Base-by-base conservation (phyloP, 2,113 vertebrate genomes). In the Myrmecobius fasciatus region DNA sequence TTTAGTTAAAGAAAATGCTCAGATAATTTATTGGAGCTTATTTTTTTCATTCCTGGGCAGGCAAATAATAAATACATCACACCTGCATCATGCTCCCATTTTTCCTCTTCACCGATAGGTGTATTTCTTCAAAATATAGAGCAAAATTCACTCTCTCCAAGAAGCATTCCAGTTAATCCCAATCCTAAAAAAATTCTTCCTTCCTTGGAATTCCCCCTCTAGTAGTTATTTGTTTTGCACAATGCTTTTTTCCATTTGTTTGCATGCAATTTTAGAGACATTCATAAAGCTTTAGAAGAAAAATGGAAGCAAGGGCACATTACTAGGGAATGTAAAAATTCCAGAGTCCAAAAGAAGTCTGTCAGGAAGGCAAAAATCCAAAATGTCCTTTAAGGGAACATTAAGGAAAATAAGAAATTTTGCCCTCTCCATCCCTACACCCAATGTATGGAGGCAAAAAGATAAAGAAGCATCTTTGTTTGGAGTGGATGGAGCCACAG, bases 221-320 rank as follows among this genome's bases (percentile, higher is more conserved):
- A 0, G 20, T 24, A 43, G 8, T 43, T 83, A 83, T 43, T 24
- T 43, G 1, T 20, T 83, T 83, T 83, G 20, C 6, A 83, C 67
- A 24, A 83, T 83, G 36, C 36, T 43, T 43, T 43, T 43, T 83
- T 6, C 17, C 67, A 83, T 92, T 36, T 49, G 91, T 52, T 52
- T 52, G 60, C 91, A 83, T 5, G 0, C 91, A 92, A 28, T 11
- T 96, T 93, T 25, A 3, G 25, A 96, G 90, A 60, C 53, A 96
- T 75, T 92, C 31, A 88, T 43, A 60, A 90, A 90, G 49, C 9
- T 92, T 93, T 26, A 75, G 31, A 67, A 67, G 60, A 67, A 67
- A 75, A n/a, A 75, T n/a, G 67, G 36, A 17, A n/a, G 3, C 60
- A 67, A 36, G 60, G 11, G 36, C 31, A 67, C 3, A 36, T 67